A percentile compares a stretch with the other conserved stretches of the same genome.
Evolutionary conservation across 2,888 invertebrate genomes (phyloP).

Genomic region (Ornithoptera priamus): DNA sequence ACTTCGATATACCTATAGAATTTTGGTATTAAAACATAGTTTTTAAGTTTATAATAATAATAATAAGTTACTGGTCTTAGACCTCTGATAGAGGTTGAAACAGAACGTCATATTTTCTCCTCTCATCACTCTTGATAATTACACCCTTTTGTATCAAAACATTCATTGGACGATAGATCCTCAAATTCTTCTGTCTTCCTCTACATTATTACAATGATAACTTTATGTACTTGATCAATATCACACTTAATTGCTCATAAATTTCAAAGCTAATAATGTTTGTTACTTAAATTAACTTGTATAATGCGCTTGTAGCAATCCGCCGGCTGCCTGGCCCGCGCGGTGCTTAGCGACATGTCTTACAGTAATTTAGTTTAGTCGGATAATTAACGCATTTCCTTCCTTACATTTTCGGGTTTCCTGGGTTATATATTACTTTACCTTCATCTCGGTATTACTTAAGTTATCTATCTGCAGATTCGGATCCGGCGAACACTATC

Average conservation of each 20-base stretch:
- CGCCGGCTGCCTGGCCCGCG: slow-evolving; percentile 42
- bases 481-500: slow-evolving; percentile 3
- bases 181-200: no score
- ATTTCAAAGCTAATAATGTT: not conserved
- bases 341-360: slow-evolving; percentile 65
- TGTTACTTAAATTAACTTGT: not conserved
- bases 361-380: slow-evolving; percentile 67
- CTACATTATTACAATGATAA: no score
- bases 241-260: no score
- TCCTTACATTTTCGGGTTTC: slow-evolving; percentile 57
- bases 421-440: slow-evolving; percentile 40
- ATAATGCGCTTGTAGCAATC: not conserved
- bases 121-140: no score
- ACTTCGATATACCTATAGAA: no score
- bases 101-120: no score
- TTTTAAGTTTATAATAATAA: no score
- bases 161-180: no score
- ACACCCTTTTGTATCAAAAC: no score
- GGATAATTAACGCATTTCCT: slow-evolving; percentile 62
- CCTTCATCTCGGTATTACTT: slow-evolving; percentile 34
- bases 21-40: no score
- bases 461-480: slow-evolving; percentile 27
- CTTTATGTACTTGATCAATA: not conserved
- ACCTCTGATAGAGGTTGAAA: no score
- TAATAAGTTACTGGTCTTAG: no score